Conservation (phyloP, 2,113 vertebrate genomes). For the Cephalopholis sonnerati region DNA sequence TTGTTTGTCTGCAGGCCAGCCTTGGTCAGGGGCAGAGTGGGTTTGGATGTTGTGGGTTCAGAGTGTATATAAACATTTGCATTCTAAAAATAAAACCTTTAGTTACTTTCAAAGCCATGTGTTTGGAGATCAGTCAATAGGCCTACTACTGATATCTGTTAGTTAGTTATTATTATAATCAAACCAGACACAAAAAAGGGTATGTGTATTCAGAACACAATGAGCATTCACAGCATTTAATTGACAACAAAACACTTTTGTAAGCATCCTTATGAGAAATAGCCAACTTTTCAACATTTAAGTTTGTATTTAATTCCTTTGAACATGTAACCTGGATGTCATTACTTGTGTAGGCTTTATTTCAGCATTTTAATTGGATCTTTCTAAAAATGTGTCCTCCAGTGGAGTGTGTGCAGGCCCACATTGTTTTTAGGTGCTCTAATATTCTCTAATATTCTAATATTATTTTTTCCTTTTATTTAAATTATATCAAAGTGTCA, state of each 20-base stretch:
- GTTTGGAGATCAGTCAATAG: neutral
- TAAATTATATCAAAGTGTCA: neutral
- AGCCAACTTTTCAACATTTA: too few species aligned
- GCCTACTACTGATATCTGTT: neutral
- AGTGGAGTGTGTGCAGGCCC: too few species aligned
- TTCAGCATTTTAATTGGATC: neutral
- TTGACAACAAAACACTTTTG: neutral
- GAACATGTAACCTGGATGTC: neutral
- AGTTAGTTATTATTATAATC: neutral
- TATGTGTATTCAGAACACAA: neutral
- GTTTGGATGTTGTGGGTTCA: too few species aligned
- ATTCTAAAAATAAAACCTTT: neutral
- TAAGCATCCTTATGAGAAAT: neutral
- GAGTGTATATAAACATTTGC: neutral
- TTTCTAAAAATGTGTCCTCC: neutral
- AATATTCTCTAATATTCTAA: neutral
- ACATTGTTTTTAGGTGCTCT: neutral
- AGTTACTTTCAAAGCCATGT: neutral
- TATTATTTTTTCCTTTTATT: neutral
- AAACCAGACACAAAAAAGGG: neutral
- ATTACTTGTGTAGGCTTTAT: neutral
- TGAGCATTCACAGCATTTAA: neutral
- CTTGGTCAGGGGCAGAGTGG: too few species aligned
- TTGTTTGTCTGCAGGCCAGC: too few species aligned
- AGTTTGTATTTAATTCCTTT: neutral